A percentile compares a stretch with the other conserved stretches of the same genome.
phyloP scores from a whole-genome alignment of 1,140 invertebrate genomes.

The Monochamus saltuarius region DNA sequence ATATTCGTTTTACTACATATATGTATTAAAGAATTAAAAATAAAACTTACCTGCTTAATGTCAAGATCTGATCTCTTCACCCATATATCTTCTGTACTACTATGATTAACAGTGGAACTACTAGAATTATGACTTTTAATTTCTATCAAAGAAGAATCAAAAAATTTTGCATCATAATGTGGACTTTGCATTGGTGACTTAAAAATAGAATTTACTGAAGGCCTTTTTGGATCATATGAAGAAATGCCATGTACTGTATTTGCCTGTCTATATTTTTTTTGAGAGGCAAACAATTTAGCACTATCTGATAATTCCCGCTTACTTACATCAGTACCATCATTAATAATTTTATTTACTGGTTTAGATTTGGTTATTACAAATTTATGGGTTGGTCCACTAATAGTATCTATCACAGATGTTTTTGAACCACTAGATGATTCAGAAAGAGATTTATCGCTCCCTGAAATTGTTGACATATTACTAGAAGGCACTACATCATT shows the following conservation, averaged over 20 bases:
- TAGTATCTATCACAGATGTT: constrained; percentile 48
- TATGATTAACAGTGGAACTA: constrained; percentile 61
- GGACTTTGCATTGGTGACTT: constrained; percentile 59
- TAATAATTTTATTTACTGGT: constrained; percentile 14
- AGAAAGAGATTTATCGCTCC: constrained; percentile 47
- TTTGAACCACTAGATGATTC: constrained; percentile 47
- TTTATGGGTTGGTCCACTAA: constrained; percentile 48
- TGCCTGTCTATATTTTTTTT: constrained; percentile 53
- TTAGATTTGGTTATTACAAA: constrained; percentile 51
- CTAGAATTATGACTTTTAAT: constrained; percentile 74
- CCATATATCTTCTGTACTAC: constrained; percentile 68
- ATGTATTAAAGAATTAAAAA: not conserved
- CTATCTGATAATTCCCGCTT: constrained; percentile 39
- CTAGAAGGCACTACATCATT: constrained; percentile 43
- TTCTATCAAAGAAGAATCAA: constrained; percentile 77
- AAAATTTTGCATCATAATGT: constrained; percentile 76
- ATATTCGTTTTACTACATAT: no score
- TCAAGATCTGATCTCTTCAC: constrained; percentile 60
- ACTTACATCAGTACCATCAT: not conserved
- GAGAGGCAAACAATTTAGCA: constrained; percentile 45
- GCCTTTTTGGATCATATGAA: constrained; percentile 59
- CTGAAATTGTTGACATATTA: constrained; percentile 45
- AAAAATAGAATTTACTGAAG: constrained; percentile 57
- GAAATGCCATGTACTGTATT: constrained; percentile 64
- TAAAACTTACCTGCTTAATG: constrained; percentile 47